A percentile compares a stretch with the other conserved stretches of the same genome.
Conservation (phyloP, 2,113 vertebrate species). For the Eidolon helvum region DNA sequence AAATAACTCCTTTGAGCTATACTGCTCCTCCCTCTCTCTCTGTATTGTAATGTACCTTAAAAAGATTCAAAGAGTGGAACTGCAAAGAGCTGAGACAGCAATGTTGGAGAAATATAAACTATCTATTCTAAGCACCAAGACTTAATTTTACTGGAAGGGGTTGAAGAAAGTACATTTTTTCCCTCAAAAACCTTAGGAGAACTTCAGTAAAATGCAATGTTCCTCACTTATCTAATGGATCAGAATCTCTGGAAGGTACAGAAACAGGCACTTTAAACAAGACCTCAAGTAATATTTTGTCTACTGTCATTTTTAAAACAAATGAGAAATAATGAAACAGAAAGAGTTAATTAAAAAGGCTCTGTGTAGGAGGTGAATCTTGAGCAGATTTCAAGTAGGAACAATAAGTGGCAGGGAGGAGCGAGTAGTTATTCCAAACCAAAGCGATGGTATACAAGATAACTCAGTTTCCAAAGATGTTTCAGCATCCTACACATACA, state of each 20-base stretch:
- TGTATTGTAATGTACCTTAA: background rate
- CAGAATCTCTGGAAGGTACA: background rate
- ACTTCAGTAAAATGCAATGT: background rate
- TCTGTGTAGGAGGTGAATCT: background rate
- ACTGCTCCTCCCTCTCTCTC: background rate
- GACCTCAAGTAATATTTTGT: background rate
- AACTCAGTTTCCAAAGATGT: background rate
- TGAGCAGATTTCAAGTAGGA: constrained; percentile 9
- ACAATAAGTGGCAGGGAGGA: background rate
- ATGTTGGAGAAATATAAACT: background rate
- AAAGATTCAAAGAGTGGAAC: background rate
- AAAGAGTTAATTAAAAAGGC: background rate
- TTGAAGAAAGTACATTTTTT: background rate
- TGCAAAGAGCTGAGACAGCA: background rate
- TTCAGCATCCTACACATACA: background rate
- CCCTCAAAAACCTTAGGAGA: background rate
- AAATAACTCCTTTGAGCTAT: background rate
- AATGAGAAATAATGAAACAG: background rate
- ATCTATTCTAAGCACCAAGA: background rate
- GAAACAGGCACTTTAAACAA: background rate
- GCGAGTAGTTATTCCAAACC: background rate
- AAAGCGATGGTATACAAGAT: background rate
- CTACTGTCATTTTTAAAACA: constrained; percentile 16
- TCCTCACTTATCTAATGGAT: background rate
- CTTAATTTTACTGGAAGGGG: background rate